A percentile compares a stretch with the other conserved stretches of the same genome.
Conservation (phyloP, 2,113 vertebrate species). For the Spermophilus dauricus region DNA sequence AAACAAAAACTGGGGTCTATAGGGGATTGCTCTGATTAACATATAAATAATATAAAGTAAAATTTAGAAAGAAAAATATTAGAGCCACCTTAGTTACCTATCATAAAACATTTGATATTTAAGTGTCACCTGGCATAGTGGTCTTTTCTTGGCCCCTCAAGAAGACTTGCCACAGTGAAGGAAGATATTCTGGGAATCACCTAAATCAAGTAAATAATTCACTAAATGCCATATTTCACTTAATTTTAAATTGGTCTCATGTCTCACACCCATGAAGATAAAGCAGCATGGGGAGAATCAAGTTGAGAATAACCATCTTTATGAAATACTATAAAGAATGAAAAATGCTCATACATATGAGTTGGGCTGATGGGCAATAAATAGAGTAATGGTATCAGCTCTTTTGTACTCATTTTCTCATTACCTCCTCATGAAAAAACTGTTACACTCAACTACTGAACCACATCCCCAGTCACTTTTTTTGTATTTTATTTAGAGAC, state of each 20-base stretch:
- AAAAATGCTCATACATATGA: not conserved
- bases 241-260: not conserved
- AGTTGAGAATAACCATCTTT: constrained; percentile 4
- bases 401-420: not conserved
- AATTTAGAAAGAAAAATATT: no score
- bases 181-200: not conserved
- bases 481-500: no score
- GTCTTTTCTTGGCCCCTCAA: not conserved
- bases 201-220: constrained; percentile 26
- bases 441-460: not conserved
- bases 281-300: not conserved
- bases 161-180: no score
- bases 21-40: no score
- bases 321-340: constrained; percentile 11
- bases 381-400: not conserved
- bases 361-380: not conserved
- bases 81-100: not conserved
- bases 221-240: not conserved
- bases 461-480: no score
- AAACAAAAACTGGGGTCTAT: not conserved
- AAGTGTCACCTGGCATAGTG: not conserved
- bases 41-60: no score
- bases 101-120: not conserved
- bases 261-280: not conserved
- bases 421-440: not conserved